phyloP scores from a whole-genome alignment of 2,888 invertebrate genomes.

The Perithous albicinctus region DNA sequence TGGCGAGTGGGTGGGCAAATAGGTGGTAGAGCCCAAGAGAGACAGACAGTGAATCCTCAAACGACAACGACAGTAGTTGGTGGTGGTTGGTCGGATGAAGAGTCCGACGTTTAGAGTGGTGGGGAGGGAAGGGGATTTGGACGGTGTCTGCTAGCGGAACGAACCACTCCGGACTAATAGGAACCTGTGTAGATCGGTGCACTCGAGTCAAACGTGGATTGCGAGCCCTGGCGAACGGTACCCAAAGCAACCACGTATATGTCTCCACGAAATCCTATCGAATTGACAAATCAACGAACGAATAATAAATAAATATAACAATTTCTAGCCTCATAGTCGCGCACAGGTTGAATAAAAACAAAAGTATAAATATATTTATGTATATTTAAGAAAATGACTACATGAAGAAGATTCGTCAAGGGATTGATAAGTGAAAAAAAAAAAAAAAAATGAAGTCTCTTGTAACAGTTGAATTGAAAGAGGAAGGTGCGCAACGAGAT shows the following conservation, averaged over 20 bases:
- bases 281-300: background rate
- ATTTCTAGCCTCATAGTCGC: too few relatives aligned
- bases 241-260: slow-evolving; percentile 6
- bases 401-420: too few relatives aligned
- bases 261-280: slow-evolving; percentile 29
- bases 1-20: slow-evolving; percentile 55
- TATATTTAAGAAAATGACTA: background rate
- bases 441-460: background rate
- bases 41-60: slow-evolving; percentile 4
- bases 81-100: slow-evolving; percentile 13
- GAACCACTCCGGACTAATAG: slow-evolving; percentile 35
- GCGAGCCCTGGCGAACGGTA: slow-evolving; percentile 49
- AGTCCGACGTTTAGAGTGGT: slow-evolving; percentile 4
- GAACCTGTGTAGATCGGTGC: slow-evolving; percentile 19
- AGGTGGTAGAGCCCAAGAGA: slow-evolving; percentile 3
- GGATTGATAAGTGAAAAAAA: background rate
- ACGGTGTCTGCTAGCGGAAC: slow-evolving; percentile 15
- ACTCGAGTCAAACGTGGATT: slow-evolving; percentile 42
- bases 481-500: slow-evolving; percentile 28
- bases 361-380: too few relatives aligned
- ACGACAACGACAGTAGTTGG: background rate
- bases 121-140: too few relatives aligned
- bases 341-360: background rate
- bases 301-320: background rate
- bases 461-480: slow-evolving; percentile 1